Evolutionary conservation across 1,140 invertebrate genomes (phyloP), one percentile per base, ranked within the genome.

Genomic region (Drosophila subpulchrella): DNA sequence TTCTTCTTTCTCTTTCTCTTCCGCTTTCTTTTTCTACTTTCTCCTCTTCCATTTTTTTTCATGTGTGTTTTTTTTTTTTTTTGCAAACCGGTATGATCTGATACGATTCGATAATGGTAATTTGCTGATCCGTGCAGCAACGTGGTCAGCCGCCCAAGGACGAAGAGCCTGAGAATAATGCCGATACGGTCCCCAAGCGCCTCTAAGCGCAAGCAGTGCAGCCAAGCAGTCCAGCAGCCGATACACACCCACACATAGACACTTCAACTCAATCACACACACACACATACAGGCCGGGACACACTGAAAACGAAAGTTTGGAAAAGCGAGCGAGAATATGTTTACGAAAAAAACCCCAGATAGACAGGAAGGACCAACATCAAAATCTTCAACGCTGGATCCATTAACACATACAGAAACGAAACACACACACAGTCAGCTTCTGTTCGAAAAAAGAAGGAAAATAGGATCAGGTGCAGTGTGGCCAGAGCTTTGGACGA

Each of bases 91-190:
- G 4, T 50, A 32, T 30, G 48, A 32, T 50, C 34, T 30, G 42
- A 74, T 54, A 20, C 34, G 48, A 32, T 51, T 13, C 32, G 38
- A 67, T 42, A 60, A 50, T 76, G 41, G 32, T 62, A 13, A 72
- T 54, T 59, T 47, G 44, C 41, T 75, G 74, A 51, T 61, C 38
- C 51, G 65, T 62, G 53, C 77, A 89, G 86, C 86, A 90, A 73
- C 88, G 88, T 67, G 81, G 86, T 57, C 85, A 90, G 66, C 88
- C 89, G 65, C 83, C 89, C 47, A 91, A 91, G 89, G 88, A 91
- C 67, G 88, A 91, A 75, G 88, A 91, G 72, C 83, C 88, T 75
- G 88, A 91, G 67, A 91, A 89, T 65, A 91, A 90, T 90, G 72
- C 89, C 73, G 88, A 91, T 61, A 91, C 88, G 61, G 88, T 91